Percentiles rank a stretch among this genome's conserved stretches.
Evolutionary conservation across 2,113 vertebrate species (phyloP).

Genomic region (Gymnocephalus cernua): DNA sequence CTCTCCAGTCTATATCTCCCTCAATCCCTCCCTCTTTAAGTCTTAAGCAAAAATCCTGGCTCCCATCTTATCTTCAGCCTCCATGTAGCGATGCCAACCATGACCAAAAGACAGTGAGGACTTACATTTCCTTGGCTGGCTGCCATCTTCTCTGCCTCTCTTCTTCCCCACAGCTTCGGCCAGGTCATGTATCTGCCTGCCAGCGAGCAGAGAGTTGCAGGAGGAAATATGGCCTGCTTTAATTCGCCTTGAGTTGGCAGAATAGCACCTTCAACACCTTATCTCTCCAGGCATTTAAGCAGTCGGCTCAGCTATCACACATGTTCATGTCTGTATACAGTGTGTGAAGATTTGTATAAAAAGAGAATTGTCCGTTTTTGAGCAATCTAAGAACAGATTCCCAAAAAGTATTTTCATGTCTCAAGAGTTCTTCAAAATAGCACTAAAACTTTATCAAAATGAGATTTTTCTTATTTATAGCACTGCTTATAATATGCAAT

Average conservation of each 20-base stretch:
- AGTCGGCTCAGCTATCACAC: slow-evolving; percentile 38
- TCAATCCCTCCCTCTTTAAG: slow-evolving; percentile 42
- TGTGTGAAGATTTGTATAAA: slow-evolving; percentile 13
- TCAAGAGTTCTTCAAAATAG: slow-evolving; percentile 13
- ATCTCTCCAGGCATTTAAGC: slow-evolving; percentile 49
- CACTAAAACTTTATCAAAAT: neutral
- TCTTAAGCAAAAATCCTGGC: slow-evolving; percentile 71
- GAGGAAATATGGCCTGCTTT: slow-evolving; percentile 25
- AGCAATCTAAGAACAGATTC: slow-evolving; percentile 22
- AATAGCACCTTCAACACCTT: slow-evolving; percentile 58
- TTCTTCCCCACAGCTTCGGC: slow-evolving; percentile 22
- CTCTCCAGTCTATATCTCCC: slow-evolving; percentile 32
- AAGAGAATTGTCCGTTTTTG: neutral
- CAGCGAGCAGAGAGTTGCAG: slow-evolving; percentile 38
- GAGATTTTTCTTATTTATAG: neutral
- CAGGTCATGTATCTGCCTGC: slow-evolving; percentile 63
- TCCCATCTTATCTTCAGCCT: slow-evolving; percentile 76
- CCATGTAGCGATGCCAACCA: slow-evolving; percentile 72
- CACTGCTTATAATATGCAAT: neutral
- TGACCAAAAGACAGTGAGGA: slow-evolving; percentile 67
- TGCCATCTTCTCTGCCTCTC: slow-evolving; percentile 50
- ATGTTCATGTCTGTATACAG: slow-evolving; percentile 7
- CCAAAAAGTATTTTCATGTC: slow-evolving; percentile 3
- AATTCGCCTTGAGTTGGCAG: slow-evolving; percentile 50
- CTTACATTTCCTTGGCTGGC: slow-evolving; percentile 69